Evolutionary conservation across 2,113 vertebrate genomes (phyloP), one percentile per base, ranked within the genome.

Genomic region (Brachirus orientalis): DNA sequence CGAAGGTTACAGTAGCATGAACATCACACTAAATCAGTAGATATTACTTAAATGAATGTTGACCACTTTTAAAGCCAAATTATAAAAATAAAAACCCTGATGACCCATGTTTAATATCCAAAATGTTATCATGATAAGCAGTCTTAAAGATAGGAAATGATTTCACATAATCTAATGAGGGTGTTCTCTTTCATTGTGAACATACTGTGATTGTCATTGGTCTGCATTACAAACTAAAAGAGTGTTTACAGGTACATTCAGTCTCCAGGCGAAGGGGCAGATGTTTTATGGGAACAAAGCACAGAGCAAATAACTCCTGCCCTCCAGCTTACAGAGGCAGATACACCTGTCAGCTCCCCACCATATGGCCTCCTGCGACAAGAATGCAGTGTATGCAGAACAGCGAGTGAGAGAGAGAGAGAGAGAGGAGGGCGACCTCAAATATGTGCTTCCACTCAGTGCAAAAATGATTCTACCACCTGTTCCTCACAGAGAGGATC

Each of bases 321-420:
- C 88, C 78, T 77, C 33, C 67, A 87, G 86, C 82, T 80, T 28
- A 28, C 10, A 62, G 73, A 68, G 79, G 76, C 76, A 84, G 82
- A 83, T 80, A 89, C 92, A 91, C 90, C 91, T 93, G 92, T 91
- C 84, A 72, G 62, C 56, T 72, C 81, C 72, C 11, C 40, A 28
- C 88, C 91, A 90, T 84, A 91, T 88, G 89, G 88, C 61, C 61
- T 41, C 63, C 59, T 60, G 75, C 62, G 33, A 69, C 66, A 72
- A 60, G 72, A 87, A 79, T 80, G 70, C 72, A 69, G 66, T 68
- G 65, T 66, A 64, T 65, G 77, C 75, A 68, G 60, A 83, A 75
- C 72, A 73, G 17, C 63, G n/a, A 54, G 47, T 71, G 17, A 68
- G n/a, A 57, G 50, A 40, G 80, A 4, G 3, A 28, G 1, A 72